Percentiles rank a stretch among this genome's conserved stretches.
Evolutionary conservation across 2,888 invertebrate species (phyloP).

Genomic region (Polietes domitor): DNA sequence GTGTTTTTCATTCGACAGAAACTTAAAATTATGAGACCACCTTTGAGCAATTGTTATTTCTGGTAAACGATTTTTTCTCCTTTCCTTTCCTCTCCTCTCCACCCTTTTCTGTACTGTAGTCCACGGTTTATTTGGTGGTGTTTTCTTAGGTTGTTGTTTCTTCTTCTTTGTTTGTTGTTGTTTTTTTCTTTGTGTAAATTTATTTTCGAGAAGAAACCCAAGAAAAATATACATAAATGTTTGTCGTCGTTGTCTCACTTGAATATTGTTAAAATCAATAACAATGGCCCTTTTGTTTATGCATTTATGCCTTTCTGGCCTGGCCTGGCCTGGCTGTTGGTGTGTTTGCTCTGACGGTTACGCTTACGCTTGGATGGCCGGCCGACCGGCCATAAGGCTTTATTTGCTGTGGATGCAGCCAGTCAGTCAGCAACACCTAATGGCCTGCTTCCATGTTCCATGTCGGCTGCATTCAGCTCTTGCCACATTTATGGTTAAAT

Average conservation of each 20-base stretch:
- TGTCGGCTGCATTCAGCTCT: constrained; percentile 16
- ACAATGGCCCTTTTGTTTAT: constrained; percentile 66
- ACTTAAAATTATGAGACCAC: constrained; percentile 75
- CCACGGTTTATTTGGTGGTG: neutral
- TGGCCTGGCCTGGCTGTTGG: neutral
- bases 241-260: constrained; percentile 42
- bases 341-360: constrained; percentile 28
- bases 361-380: constrained; percentile 2
- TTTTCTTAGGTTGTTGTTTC: constrained; percentile 27
- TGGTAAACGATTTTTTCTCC: constrained; percentile 60
- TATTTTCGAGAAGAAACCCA: constrained; percentile 1
- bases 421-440: neutral
- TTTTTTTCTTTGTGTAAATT: constrained; percentile 33
- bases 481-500: constrained; percentile 36
- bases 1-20: constrained; percentile 59
- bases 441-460: constrained; percentile 5
- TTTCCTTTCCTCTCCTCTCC: constrained; percentile 32
- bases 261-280: constrained; percentile 67
- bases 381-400: constrained; percentile 2
- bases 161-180: constrained; percentile 30
- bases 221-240: constrained; percentile 39
- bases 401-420: constrained; percentile 17
- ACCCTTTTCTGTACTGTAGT: neutral
- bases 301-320: constrained; percentile 27
- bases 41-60: constrained; percentile 73